phyloP scores from a whole-genome alignment of 2,797 vertebrate species.

The Anguilla marmorata region DNA sequence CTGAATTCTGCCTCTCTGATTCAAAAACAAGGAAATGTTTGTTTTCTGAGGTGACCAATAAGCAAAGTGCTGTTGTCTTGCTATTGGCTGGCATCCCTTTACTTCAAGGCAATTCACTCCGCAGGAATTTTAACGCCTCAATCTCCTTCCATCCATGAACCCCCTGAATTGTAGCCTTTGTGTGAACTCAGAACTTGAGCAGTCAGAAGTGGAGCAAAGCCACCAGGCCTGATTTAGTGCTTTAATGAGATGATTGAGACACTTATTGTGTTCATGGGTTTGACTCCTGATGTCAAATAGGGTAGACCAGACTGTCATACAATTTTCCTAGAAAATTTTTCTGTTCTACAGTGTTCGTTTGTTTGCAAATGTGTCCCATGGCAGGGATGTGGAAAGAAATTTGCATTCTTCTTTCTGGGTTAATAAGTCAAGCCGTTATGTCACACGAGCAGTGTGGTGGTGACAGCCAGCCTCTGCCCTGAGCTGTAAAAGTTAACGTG shows the following conservation, averaged over 20 bases:
- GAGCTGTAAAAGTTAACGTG: background rate
- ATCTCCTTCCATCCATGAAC: background rate
- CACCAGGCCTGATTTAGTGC: background rate
- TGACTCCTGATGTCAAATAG: background rate
- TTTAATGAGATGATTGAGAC: background rate
- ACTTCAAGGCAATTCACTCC: background rate
- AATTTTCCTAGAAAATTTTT: background rate
- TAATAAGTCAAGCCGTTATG: background rate
- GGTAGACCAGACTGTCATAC: background rate
- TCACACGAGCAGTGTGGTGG: background rate
- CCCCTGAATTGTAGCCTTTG: background rate
- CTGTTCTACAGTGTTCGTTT: background rate
- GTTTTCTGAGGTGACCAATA: slow-evolving; percentile 13
- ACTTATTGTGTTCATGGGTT: background rate
- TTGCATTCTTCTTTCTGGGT: background rate
- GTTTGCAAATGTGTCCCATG: background rate
- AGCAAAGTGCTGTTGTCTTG: background rate
- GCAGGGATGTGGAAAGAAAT: background rate
- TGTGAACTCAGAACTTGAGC: background rate
- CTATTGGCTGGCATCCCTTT: background rate
- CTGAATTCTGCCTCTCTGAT: slow-evolving; percentile 7
- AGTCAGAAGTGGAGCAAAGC: background rate
- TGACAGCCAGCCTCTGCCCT: background rate
- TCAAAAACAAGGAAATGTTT: slow-evolving; percentile 19
- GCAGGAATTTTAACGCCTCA: background rate